phyloP scores from a whole-genome alignment of 1,140 invertebrate genomes.

The Dinoponera quadriceps region DNA sequence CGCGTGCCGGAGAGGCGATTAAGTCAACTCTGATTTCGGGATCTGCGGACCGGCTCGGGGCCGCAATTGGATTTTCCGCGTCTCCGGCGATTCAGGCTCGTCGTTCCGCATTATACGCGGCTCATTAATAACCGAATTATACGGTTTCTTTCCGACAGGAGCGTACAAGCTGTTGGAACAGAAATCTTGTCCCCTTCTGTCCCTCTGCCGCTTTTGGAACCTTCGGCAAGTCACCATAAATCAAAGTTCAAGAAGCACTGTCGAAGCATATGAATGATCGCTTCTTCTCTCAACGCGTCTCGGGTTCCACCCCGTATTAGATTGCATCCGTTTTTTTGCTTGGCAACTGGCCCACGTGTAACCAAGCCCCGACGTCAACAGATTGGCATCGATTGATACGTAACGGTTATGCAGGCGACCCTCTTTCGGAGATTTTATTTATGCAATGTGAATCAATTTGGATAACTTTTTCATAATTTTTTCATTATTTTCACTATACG shows the following conservation, averaged over 20 bases:
- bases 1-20: conserved; percentile 33
- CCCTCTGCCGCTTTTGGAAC: conserved; percentile 12
- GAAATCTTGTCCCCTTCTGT: conserved; percentile 21
- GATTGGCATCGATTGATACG: conserved; percentile 40
- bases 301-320: conserved; percentile 60
- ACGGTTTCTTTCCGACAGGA: conserved; percentile 7
- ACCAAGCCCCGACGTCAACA: conserved; percentile 21
- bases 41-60: not conserved
- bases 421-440: not conserved
- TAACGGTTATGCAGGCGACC: not conserved
- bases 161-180: conserved; percentile 3
- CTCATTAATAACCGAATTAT: not conserved
- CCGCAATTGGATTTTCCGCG: not conserved
- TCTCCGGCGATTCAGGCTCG: not conserved
- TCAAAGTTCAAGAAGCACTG: conserved; percentile 21
- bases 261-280: conserved; percentile 48
- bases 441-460: too few relatives aligned
- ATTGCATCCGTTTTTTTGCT: conserved; percentile 46
- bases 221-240: conserved; percentile 23
- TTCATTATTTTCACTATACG: too few relatives aligned
- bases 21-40: conserved; percentile 27
- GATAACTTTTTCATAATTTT: conserved; percentile 9
- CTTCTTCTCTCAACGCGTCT: conserved; percentile 35
- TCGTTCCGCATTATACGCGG: not conserved
- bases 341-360: conserved; percentile 35